Percentiles rank a stretch among this genome's conserved stretches.
These are phyloP conservation scores for Scotopteryx bipunctaria DNA, from an alignment of 2,888 invertebrate genomes.

Conservation along the genomic window DNA sequence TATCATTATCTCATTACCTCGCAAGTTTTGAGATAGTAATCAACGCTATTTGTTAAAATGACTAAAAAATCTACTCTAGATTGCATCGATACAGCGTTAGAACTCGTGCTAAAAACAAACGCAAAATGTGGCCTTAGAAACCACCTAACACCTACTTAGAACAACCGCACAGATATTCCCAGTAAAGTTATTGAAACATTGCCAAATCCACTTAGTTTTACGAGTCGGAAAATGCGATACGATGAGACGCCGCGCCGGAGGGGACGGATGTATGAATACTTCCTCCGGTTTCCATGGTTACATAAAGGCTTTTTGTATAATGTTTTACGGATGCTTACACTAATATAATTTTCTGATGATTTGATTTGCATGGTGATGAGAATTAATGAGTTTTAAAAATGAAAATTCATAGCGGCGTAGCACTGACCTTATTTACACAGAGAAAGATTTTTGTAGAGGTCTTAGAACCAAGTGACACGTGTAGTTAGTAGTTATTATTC, in stretches of 20 bases:
- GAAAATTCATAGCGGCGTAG: slow-evolving; percentile 1
- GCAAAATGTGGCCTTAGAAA: slow-evolving; percentile 15
- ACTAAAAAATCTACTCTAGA: too few species aligned
- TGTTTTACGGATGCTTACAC: slow-evolving; percentile 27
- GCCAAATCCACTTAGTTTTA: slow-evolving; percentile 78
- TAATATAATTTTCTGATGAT: slow-evolving; percentile 6
- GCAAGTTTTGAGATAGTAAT: too few species aligned
- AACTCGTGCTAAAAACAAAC: slow-evolving; percentile 1
- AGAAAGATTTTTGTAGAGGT: too few species aligned
- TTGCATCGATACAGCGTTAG: neutral
- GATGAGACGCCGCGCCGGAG: slow-evolving; percentile 37
- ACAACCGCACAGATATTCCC: slow-evolving; percentile 41
- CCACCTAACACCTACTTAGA: slow-evolving; percentile 39
- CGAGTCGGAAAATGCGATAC: slow-evolving; percentile 74
- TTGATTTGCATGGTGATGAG: slow-evolving; percentile 8
- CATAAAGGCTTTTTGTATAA: slow-evolving; percentile 27
- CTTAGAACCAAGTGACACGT: too few species aligned
- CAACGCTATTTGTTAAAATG: too few species aligned
- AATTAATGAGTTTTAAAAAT: slow-evolving; percentile 5
- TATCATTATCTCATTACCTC: too few species aligned
- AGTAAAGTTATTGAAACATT: slow-evolving; percentile 72
- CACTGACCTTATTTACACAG: too few species aligned
- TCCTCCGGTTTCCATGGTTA: slow-evolving; percentile 43
- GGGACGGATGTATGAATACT: slow-evolving; percentile 37
- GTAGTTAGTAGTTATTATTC: too few species aligned